Base-by-base conservation (phyloP, 2,797 vertebrate species). In the Pristis pectinata region DNA sequence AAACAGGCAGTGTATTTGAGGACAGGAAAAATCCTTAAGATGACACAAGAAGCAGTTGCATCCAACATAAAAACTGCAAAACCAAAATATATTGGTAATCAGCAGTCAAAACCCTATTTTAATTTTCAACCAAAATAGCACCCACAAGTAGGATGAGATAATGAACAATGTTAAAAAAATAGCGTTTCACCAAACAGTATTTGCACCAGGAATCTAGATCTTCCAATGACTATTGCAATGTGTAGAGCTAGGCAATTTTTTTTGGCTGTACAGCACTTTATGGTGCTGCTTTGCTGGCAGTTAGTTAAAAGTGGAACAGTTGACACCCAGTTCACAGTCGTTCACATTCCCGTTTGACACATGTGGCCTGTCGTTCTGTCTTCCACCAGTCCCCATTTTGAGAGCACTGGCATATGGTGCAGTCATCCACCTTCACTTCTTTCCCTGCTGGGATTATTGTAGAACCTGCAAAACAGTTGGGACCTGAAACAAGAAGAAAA, bases 361-460 rank as follows among this genome's bases (percentile, higher is more conserved):
- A 99, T 97, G 99, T 98, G 0, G 99, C 94, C 17, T 94, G 94
- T 82, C 94, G 74, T 34, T 94, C 99, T 0, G 99, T 98, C 96
- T 99, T 99, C 99, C 99, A 99, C 99, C 99, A 99, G 98, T 99
- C 99, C 96, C 99, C 99, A 49, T 98, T 99, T 98, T 99, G 99
- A 97, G 77, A 64, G 94, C 99, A 99, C 96, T 99, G 98, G 97
- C 99, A 99, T 98, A 99, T 99, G 98, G 99, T 99, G 98, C 99
- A 99, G 97, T 99, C 99, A 95, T 99, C 99, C 98, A 99, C 99
- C 97, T 99, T 99, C 96, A 99, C 99, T 97, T 99, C 99, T 82
- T 99, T 99, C 97, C 99, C 99, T 85, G 99, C 99, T 7, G 99
- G 99, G 97, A 99, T 99, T 95, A 99, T 99, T 15, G 98, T 99